Base-by-base conservation (phyloP, 2,888 invertebrate species). In the Aporophyla lueneburgensis region DNA sequence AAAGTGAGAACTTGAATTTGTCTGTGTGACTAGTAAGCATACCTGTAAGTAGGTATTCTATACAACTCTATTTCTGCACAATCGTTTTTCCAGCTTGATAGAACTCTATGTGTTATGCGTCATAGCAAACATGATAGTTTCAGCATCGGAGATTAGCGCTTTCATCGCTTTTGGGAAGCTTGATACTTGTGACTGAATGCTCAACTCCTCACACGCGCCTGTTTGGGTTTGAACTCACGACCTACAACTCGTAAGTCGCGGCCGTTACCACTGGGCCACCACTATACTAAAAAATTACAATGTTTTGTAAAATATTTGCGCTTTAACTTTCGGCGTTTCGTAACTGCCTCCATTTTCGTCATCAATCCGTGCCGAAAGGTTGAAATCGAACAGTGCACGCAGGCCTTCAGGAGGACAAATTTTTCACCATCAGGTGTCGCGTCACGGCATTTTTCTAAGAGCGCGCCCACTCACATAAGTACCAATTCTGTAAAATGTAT, bases 81-180 rank as follows among this genome's bases (percentile, higher is more conserved):
- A 80, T 73, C 63, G 80, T 78, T 73, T 63, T 73, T 71, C 19
- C 10, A 56, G 51, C 19, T 46, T 33, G 19, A 40, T 19, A 54
- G 10, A 61, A 70, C 16, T n/a, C 5, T 43, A 43, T 10, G n/a
- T 2, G 9, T 14, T 14, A 10, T 12, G 14, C 7, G 16, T 24
- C 12, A 2, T 33, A 46, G 16, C 21, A 66, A 16, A n/a, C 21
- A 49, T 14, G 46, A 33, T 21, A 12, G 7, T 76, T 65, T 54
- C 40, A 76, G 46, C 43, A 63, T 46, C 12, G 5, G 4, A 16
- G 21, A 53, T 16, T 27, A 43, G 19, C 19, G 14, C 24, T 54
- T n/a, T 16, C 12, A 5, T n/a, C 27, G 19, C 4, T 33, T 43
- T 75, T 33, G 4, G 53, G 43, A 33, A 49, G 46, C 53, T 33